phyloP scores from a whole-genome alignment of 2,888 invertebrate species.

The Onchidella celtica region DNA sequence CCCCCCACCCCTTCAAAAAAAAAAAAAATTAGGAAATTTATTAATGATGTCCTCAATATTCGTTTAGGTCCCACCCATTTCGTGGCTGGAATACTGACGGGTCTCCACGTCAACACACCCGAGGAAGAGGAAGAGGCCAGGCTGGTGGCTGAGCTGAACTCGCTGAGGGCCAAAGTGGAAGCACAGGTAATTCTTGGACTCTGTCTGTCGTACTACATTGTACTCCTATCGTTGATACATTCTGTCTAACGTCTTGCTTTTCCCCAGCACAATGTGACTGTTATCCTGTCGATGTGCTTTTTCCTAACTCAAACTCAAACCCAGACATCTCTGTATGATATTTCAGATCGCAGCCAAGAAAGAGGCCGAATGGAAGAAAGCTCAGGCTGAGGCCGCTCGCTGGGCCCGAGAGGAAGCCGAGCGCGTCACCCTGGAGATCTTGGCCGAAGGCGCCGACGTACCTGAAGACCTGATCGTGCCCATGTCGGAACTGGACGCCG shows the following conservation, averaged over 20 bases:
- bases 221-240: too few species aligned
- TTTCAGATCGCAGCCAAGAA: constrained; percentile 38
- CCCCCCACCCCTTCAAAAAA: too few species aligned
- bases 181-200: constrained; percentile 46
- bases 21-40: too few species aligned
- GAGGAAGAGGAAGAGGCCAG: constrained; percentile 44
- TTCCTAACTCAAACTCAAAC: too few species aligned
- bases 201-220: too few species aligned
- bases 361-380: constrained; percentile 24
- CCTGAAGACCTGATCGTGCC: constrained; percentile 11
- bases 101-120: constrained; percentile 41
- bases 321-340: too few species aligned
- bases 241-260: too few species aligned
- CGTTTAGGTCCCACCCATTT: constrained; percentile 40
- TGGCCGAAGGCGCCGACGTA: constrained; percentile 38
- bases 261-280: too few species aligned
- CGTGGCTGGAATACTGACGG: constrained; percentile 30
- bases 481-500: too few species aligned
- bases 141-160: constrained; percentile 41
- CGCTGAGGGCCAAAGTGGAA: constrained; percentile 35
- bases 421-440: constrained; percentile 37
- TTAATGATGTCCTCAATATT: too few species aligned
- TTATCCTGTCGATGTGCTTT: too few species aligned
- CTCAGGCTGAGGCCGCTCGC: constrained; percentile 37
- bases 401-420: constrained; percentile 45